A percentile compares a stretch with the other conserved stretches of the same genome.
These are phyloP conservation scores for Heliconius himera DNA, from an alignment of 1,140 invertebrate species.

Conservation along the genomic window DNA sequence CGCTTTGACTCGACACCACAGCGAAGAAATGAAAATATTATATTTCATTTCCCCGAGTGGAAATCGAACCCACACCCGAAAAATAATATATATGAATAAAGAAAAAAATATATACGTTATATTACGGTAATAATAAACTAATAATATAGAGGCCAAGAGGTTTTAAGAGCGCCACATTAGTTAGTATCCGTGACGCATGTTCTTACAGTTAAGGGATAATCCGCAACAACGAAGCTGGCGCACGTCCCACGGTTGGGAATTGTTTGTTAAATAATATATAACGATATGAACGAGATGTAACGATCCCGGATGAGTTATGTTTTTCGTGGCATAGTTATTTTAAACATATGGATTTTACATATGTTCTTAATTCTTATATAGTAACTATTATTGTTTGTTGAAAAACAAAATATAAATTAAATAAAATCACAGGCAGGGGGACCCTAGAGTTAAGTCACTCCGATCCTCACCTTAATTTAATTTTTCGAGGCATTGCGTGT, in stretches of 20 bases:
- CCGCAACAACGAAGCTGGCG: slow-evolving; percentile 22
- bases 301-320: slow-evolving; percentile 23
- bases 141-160: background rate
- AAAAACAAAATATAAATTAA: too few species aligned
- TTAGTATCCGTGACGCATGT: slow-evolving; percentile 30
- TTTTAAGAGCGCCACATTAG: slow-evolving; percentile 22
- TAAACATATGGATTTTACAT: background rate
- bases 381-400: too few species aligned
- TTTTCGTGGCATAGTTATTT: background rate
- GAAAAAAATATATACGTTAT: background rate
- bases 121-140: background rate
- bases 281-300: slow-evolving; percentile 25
- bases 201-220: slow-evolving; percentile 39
- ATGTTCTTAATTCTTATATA: background rate
- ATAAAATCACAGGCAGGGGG: too few species aligned
- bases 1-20: too few species aligned
- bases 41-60: background rate
- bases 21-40: background rate
- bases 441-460: too few species aligned
- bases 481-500: too few species aligned
- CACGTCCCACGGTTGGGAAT: slow-evolving; percentile 27
- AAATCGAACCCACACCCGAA: too few species aligned
- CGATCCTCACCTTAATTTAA: too few species aligned
- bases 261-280: slow-evolving; percentile 28
- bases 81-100: too few species aligned